Base-by-base conservation (phyloP, 35 echinoderm and acorn worm genomes). In the Diadema setosum region DNA sequence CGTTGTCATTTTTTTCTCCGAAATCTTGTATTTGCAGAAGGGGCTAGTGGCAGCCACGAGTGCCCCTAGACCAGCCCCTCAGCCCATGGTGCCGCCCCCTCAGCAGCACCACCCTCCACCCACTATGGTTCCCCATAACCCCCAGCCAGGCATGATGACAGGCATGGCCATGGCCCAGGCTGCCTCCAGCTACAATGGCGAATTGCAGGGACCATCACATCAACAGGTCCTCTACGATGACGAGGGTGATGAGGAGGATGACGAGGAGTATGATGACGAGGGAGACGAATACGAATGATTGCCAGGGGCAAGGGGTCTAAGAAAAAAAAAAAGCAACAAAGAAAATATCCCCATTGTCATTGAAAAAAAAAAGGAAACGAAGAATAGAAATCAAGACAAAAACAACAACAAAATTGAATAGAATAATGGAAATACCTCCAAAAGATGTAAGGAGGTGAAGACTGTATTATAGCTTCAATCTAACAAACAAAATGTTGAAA, bases 91-190 rank as follows among this genome's bases (percentile, higher is more conserved):
- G 16, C 70, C 73, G 44, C 73, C 73, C 24, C 14, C 20, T 17
- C 27, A 35, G 9, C 73, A 78, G 17, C 73, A 39, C 37, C 73
- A 78, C 24, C 27, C 73, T 21, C 73, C 73, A 78, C 73, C 73
- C 40, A 78, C 73, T 23, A 78, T 78, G 73, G 73, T 78, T 41
- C 73, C 73, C 12, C 73, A 78, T 20, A 78, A 78, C 37, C 73
- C 73, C 36, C 73, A 78, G 37, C 73, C 73, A 78, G 20, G 73
- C 34, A 78, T 78, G 73, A 78, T 78, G 73, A 36, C 73, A 41
- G 73, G 73, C 7, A 78, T 78, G 73, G 73, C 73, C 73, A 78
- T 78, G 73, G 73, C 73, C 29, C 73, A 78, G 40, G 73, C 73
- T 20, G 73, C 73, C 23, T 26, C 73, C 3, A 78, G 73, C 73